Evolutionary conservation across 2,888 invertebrate genomes (phyloP), one percentile per base, ranked within the genome.

Genomic region (Andrena bicolor): DNA sequence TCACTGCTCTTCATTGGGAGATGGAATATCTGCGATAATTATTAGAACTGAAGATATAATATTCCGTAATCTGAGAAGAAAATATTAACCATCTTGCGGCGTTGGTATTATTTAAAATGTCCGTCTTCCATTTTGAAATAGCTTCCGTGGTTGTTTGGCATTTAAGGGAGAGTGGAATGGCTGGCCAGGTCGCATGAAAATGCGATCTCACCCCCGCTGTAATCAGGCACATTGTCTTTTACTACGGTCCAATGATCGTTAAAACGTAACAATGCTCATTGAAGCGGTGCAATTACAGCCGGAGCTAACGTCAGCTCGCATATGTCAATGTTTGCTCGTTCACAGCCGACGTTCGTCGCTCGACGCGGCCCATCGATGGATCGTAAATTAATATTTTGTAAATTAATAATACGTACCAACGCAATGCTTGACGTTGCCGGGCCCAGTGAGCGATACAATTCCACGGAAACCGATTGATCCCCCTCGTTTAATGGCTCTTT

Each of bases 181-280:
- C 26, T 10, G 26, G 48, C 56, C 7, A 6, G 65, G 13, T 23
- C 28, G 53, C 68, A 72, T 51, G 68, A 60, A 76, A 82, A 69
- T 68, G 75, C 61, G 41, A 76, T 79, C 77, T 53, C 84, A 41
- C 20, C 20, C 23, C 23, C 26, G 60, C 35, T 58, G 76, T 73
- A 81, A 85, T 85, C 84, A 79, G 61, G 23, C 63, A 69, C 53
- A 83, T 83, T 83, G 79, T 83, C 78, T 75, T 76, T 72, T 20
- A 35, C 16, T 53, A 69, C 35, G 26, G 66, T 53, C 63, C 73
- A 53, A 68, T 64, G 74, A 72, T 83, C 70, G 73, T 83, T 75
- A 82, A 82, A 84, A 79, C 76, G 78, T 65, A 68, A 85, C 85
- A 85, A 80, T 82, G 79, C 76, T 75, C 71, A 53, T 78, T 78